Conservation (phyloP, 1,140 invertebrate genomes). For the Globodera ellingtonae region DNA sequence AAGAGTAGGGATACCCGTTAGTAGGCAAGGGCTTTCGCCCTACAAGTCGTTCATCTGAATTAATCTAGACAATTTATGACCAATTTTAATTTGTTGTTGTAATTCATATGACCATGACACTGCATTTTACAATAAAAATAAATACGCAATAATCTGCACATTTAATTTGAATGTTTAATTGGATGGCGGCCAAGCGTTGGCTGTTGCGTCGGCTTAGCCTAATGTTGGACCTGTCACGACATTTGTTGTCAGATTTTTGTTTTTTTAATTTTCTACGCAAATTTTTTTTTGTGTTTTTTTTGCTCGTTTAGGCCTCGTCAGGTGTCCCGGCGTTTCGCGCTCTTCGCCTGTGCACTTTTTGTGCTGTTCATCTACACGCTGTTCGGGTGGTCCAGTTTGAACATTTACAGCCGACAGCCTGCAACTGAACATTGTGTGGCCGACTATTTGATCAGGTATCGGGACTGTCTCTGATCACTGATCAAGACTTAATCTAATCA, state of each 20-base stretch:
- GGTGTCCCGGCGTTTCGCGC: slow-evolving; percentile 15
- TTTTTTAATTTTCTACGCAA: background rate
- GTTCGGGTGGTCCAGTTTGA: background rate
- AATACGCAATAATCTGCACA: background rate
- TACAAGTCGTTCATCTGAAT: no score
- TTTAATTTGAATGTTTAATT: background rate
- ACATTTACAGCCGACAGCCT: slow-evolving; percentile 13
- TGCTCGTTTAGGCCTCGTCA: slow-evolving; percentile 6
- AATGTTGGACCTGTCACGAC: background rate
- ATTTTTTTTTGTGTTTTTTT: background rate
- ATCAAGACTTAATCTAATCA: no score
- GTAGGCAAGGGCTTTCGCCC: no score
- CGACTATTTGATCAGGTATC: slow-evolving; percentile 9
- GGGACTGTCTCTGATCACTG: no score
- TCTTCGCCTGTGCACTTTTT: slow-evolving; percentile 7
- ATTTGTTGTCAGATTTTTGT: background rate
- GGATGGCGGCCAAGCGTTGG: slow-evolving; percentile 4
- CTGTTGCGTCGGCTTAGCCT: slow-evolving; percentile 1
- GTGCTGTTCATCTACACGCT: slow-evolving; percentile 23
- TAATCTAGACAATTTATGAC: no score
- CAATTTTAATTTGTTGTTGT: no score
- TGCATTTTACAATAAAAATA: no score
- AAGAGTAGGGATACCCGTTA: no score
- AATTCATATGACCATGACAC: no score
- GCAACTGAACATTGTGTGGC: slow-evolving; percentile 22